These are phyloP conservation scores for Armadillidium nasatum DNA, from an alignment of 1,140 invertebrate species.

Conservation along the genomic window DNA sequence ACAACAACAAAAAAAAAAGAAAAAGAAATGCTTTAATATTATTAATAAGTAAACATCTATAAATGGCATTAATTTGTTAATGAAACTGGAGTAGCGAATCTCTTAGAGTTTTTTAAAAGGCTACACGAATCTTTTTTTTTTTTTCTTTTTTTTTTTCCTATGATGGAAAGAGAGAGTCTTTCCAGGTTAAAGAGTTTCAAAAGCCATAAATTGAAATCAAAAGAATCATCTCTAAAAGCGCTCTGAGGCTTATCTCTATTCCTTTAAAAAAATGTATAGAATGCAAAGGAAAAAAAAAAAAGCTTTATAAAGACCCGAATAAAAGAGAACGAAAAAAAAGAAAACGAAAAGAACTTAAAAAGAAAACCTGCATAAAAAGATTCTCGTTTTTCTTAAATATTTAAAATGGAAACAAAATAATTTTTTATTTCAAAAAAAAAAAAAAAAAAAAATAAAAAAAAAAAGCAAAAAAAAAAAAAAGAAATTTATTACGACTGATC, in stretches of 20 bases:
- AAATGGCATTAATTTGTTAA: background rate
- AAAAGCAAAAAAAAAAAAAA: too few species aligned
- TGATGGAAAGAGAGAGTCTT: background rate
- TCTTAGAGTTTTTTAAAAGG: background rate
- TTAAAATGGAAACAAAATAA: slow-evolving; percentile 5
- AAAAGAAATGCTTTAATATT: too few species aligned
- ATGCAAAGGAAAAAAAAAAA: slow-evolving; percentile 10
- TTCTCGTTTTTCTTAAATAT: background rate
- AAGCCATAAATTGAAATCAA: slow-evolving; percentile 12
- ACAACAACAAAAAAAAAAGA: too few species aligned
- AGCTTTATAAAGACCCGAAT: background rate
- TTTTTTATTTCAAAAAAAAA: background rate
- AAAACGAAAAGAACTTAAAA: background rate
- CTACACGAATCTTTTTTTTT: background rate
- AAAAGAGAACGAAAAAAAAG: slow-evolving; percentile 8
- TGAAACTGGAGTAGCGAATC: background rate
- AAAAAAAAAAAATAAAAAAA: background rate
- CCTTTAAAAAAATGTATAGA: slow-evolving; percentile 3
- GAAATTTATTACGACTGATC: background rate
- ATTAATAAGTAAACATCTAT: too few species aligned
- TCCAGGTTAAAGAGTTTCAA: slow-evolving; percentile 12
- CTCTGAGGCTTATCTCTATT: slow-evolving; percentile 10
- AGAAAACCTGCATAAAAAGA: background rate
- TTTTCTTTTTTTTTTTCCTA: background rate
- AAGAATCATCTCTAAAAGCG: slow-evolving; percentile 12